Percentiles rank a stretch among this genome's conserved stretches.
phyloP scores from a whole-genome alignment of 2,888 invertebrate genomes.

The Morpho helenor region DNA sequence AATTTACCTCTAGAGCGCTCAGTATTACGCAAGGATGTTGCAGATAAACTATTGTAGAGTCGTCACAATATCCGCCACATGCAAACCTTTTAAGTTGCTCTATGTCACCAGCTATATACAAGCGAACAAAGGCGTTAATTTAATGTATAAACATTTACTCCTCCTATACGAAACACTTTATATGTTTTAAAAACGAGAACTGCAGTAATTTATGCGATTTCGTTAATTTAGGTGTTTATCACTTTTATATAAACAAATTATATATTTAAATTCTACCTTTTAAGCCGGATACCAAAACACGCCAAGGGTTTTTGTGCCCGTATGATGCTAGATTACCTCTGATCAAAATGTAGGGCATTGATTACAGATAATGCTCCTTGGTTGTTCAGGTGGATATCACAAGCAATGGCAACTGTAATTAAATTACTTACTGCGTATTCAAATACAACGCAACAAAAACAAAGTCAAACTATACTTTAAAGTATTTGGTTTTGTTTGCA shows the following conservation, averaged over 20 bases:
- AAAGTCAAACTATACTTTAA: too few relatives aligned
- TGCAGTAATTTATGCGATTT: slow-evolving; percentile 4
- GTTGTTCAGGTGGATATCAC: slow-evolving; percentile 9
- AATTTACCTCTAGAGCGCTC: slow-evolving; percentile 86
- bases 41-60: slow-evolving; percentile 90
- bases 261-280: slow-evolving; percentile 81
- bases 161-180: background rate
- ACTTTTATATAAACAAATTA: slow-evolving; percentile 31
- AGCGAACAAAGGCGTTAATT: slow-evolving; percentile 14
- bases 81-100: slow-evolving; percentile 90
- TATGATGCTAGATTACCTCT: slow-evolving; percentile 93
- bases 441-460: slow-evolving; percentile 1
- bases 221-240: slow-evolving; percentile 26
- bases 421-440: slow-evolving; percentile 4
- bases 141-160: slow-evolving; percentile 1
- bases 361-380: slow-evolving; percentile 51
- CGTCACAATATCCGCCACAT: slow-evolving; percentile 91
- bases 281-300: slow-evolving; percentile 91
- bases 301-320: slow-evolving; percentile 92
- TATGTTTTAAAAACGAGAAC: slow-evolving; percentile 17
- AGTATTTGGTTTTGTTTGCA: too few relatives aligned
- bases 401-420: slow-evolving; percentile 5
- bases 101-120: slow-evolving; percentile 84
- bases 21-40: slow-evolving; percentile 93
- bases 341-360: slow-evolving; percentile 94